phyloP scores from a whole-genome alignment of 2,797 vertebrate species.

The Melanotaenia nigrans region DNA sequence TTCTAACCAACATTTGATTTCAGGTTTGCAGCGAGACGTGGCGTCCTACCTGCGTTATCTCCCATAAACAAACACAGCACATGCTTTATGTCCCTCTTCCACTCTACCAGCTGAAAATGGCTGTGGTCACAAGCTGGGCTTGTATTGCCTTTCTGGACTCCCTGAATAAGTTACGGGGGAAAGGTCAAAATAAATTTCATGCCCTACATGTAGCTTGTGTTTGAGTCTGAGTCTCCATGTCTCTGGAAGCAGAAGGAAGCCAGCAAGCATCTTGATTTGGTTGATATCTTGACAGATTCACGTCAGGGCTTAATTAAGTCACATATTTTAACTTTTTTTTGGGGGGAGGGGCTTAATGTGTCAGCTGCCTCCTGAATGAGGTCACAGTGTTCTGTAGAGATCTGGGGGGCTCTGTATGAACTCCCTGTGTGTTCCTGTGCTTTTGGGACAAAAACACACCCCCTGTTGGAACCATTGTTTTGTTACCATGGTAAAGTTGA shows the following conservation, averaged over 20 bases:
- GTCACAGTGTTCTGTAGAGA: background rate
- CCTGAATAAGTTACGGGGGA: conserved; percentile 1
- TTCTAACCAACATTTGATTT: conserved; percentile 8
- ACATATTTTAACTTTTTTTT: conserved; percentile 16
- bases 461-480: conserved; percentile 17
- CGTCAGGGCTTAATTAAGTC: conserved; percentile 7
- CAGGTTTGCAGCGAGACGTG: background rate
- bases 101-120: background rate
- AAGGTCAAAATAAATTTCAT: conserved; percentile 19
- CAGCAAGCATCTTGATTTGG: background rate
- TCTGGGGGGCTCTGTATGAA: background rate
- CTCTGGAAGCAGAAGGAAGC: background rate
- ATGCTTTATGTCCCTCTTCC: conserved; percentile 2
- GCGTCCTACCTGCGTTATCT: conserved; percentile 22
- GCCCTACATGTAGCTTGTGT: conserved; percentile 46
- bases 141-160: conserved; percentile 12
- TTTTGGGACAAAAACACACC: conserved; percentile 8
- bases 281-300: conserved; percentile 12
- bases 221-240: conserved; percentile 24
- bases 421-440: conserved; percentile 8
- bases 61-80: conserved; percentile 22
- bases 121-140: conserved; percentile 8
- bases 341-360: conserved; percentile 21
- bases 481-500: conserved; percentile 68
- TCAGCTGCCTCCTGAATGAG: conserved; percentile 34